Conservation (phyloP, 1,140 invertebrate genomes). For the Odontomachus brunneus region DNA sequence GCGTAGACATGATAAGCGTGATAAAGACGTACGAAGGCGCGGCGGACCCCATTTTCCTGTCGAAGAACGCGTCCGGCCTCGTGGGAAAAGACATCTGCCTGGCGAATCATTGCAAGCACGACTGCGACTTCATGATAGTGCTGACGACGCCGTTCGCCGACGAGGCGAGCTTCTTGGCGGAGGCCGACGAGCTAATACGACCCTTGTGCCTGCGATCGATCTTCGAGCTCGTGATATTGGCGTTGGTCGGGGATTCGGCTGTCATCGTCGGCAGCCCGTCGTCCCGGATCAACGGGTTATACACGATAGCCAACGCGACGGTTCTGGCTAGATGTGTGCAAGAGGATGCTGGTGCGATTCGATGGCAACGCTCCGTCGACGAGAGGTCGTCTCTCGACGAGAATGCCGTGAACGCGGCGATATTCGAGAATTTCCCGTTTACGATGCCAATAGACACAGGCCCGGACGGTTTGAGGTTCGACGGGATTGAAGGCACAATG, state of each 20-base stretch:
- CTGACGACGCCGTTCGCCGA: constrained; percentile 56
- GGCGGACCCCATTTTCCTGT: constrained; percentile 68
- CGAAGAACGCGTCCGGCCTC: constrained; percentile 60
- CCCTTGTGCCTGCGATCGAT: constrained; percentile 70
- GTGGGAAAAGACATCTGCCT: constrained; percentile 23
- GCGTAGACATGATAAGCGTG: not conserved
- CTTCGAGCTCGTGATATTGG: constrained; percentile 70
- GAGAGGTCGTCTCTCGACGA: constrained; percentile 58
- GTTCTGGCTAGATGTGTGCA: constrained; percentile 69
- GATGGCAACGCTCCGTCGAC: constrained; percentile 37
- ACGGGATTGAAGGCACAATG: constrained; percentile 61
- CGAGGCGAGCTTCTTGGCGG: constrained; percentile 67
- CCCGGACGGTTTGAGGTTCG: constrained; percentile 56
- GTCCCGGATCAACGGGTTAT: constrained; percentile 54
- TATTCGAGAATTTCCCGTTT: constrained; percentile 74
- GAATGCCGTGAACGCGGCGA: constrained; percentile 67
- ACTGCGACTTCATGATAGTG: constrained; percentile 71
- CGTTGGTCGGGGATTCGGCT: constrained; percentile 54
- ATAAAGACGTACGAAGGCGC: not conserved
- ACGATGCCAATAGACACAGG: constrained; percentile 36
- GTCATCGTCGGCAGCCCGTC: constrained; percentile 70
- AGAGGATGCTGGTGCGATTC: not conserved
- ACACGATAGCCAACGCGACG: constrained; percentile 57
- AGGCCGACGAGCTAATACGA: constrained; percentile 46
- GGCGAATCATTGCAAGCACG: constrained; percentile 69